Conservation (phyloP, 2,888 invertebrate genomes). For the Aleiodes leptofemur region DNA sequence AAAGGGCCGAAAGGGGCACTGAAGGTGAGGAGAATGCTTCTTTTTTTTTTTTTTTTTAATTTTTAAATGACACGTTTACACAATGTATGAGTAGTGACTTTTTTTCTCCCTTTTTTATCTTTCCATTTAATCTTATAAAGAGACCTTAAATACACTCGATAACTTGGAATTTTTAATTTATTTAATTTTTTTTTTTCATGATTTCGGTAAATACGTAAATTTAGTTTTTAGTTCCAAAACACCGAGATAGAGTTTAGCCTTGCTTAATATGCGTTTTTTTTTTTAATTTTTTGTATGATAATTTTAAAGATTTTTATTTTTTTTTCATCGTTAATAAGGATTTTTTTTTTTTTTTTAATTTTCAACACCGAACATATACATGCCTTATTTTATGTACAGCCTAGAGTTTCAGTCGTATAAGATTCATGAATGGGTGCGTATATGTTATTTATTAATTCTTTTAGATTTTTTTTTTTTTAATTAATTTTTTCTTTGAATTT, state of each 20-base stretch:
- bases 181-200: slow-evolving; percentile 54
- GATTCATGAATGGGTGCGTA: slow-evolving; percentile 64
- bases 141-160: slow-evolving; percentile 71
- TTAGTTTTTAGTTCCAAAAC: slow-evolving; percentile 73
- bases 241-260: slow-evolving; percentile 73
- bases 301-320: slow-evolving; percentile 56
- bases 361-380: slow-evolving; percentile 75
- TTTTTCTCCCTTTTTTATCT: slow-evolving; percentile 59
- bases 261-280: slow-evolving; percentile 67
- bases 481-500: slow-evolving; percentile 29
- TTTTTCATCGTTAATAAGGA: slow-evolving; percentile 63
- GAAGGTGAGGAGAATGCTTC: slow-evolving; percentile 41
- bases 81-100: slow-evolving; percentile 68
- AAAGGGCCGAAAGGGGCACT: slow-evolving; percentile 51
- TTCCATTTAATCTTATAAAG: slow-evolving; percentile 68
- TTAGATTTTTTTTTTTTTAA: slow-evolving; percentile 22
- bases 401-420: slow-evolving; percentile 74
- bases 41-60: slow-evolving; percentile 6
- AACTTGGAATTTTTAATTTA: slow-evolving; percentile 61
- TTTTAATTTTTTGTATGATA: slow-evolving; percentile 53
- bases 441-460: slow-evolving; percentile 53
- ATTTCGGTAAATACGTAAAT: slow-evolving; percentile 69
- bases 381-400: slow-evolving; percentile 74
- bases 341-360: slow-evolving; percentile 62
- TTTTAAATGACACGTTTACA: slow-evolving; percentile 67